These are phyloP conservation scores for Zalophus californianus DNA, from an alignment of 2,797 vertebrate species.

Conservation along the genomic window DNA sequence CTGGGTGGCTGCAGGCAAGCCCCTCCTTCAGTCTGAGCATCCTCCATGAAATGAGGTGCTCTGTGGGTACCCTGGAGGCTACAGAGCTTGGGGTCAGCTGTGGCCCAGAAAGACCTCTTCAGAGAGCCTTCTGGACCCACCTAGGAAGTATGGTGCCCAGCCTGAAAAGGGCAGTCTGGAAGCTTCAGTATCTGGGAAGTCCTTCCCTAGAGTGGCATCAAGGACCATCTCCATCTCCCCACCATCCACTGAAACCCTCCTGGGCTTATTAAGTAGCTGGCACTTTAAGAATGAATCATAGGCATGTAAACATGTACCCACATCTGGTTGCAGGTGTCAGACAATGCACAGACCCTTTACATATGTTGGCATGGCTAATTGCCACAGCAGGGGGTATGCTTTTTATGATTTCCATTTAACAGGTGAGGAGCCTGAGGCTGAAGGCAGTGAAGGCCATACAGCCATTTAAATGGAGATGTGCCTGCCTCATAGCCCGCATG, in stretches of 20 bases:
- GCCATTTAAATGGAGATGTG: neutral
- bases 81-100: fast-evolving
- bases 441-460: neutral
- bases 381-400: neutral
- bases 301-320: neutral
- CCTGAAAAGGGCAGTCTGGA: neutral
- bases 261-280: neutral
- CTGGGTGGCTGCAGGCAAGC: neutral
- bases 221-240: neutral
- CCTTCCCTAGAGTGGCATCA: neutral
- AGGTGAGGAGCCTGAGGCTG: neutral
- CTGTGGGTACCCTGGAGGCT: neutral
- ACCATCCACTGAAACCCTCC: neutral
- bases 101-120: neutral
- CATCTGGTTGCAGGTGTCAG: neutral
- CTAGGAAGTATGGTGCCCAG: neutral
- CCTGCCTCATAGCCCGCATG: neutral
- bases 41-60: neutral
- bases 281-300: neutral
- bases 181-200: neutral
- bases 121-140: neutral
- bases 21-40: neutral
- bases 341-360: neutral
- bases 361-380: too few relatives aligned
- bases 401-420: neutral